Evolutionary conservation across 2,797 vertebrate species (phyloP), one percentile per base, ranked within the genome.

Genomic region (Ispidina picta): DNA sequence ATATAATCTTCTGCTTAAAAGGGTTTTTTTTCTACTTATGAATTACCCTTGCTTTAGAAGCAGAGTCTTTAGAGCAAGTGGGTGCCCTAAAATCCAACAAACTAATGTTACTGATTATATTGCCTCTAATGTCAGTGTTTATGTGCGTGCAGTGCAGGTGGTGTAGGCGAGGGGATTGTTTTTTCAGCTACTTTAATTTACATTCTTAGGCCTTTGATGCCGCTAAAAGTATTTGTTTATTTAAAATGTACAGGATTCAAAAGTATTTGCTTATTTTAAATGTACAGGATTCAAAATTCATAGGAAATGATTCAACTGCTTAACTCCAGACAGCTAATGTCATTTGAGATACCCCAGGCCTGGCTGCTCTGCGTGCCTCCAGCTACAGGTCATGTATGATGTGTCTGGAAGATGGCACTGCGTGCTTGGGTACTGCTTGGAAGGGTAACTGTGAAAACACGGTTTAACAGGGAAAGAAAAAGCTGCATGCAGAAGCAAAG

Each of bases 211-310:
- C 51, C n/a, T 77, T 90, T 59, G 22, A 46, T 58, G 7, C 3
- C 65, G 17, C 44, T 35, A 60, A 88, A 83, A 91, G 68, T 66
- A 55, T 31, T 83, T 85, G 23, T 86, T 83, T 80, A 43, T 44
- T 66, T 74, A 28, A 85, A 92, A 83, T 9, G 11, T 44, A 28
- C 9, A 5, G 0, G 5, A 59, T 48, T 63, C 33, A 60, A 86
- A 83, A 91, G 68, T 66, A 55, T 31, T 83, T 85, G 23, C 83
- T 83, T 77, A 43, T 44, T 66, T 74, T 25, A 85, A 92, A 83
- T 11, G 13, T 44, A 28, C 9, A 5, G 0, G 5, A 59, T 52
- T 63, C 35, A 72, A 35, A 75, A 72, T 54, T 65, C 54, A 60
- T 26, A 66, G 58, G 69, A 83, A 80, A 17, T 74, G 14, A 76